These are phyloP conservation scores for Tanypteryx hageni DNA, from an alignment of 2,888 invertebrate species.

Conservation along the genomic window DNA sequence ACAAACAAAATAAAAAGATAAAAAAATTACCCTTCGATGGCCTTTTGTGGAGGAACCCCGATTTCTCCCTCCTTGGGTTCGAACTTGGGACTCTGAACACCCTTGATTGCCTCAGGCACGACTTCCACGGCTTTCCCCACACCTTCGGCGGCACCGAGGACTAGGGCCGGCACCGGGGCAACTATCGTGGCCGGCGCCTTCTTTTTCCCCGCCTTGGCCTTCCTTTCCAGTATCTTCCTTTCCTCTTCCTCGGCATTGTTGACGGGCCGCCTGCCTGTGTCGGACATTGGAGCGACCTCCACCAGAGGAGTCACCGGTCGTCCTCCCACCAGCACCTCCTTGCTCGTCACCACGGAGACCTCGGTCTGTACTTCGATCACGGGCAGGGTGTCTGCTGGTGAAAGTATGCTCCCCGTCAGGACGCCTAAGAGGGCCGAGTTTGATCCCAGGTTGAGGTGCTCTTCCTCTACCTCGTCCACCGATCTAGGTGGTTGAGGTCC, in stretches of 20 bases:
- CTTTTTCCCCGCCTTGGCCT: conserved; percentile 66
- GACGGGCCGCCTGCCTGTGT: conserved; percentile 67
- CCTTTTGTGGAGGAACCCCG: conserved; percentile 66
- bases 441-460: not conserved
- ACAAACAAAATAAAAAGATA: too few relatives aligned
- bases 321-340: conserved; percentile 57
- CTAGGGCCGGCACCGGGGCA: conserved; percentile 68
- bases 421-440: conserved; percentile 44
- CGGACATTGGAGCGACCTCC: conserved; percentile 41
- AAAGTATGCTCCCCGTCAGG: conserved; percentile 65
- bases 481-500: not conserved
- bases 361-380: conserved; percentile 67
- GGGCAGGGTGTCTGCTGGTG: conserved; percentile 66
- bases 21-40: conserved; percentile 38
- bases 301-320: conserved; percentile 24
- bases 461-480: not conserved
- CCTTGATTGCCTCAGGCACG: conserved; percentile 67
- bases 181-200: conserved; percentile 68
- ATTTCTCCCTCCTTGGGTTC: conserved; percentile 66
- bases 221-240: conserved; percentile 69
- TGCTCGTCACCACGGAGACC: conserved; percentile 68
- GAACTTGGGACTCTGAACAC: conserved; percentile 67
- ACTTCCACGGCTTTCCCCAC: conserved; percentile 66
- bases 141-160: conserved; percentile 52
- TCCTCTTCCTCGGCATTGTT: conserved; percentile 70